Base-by-base conservation (phyloP, 2,888 invertebrate genomes). In the Azorinus chamasolen region DNA sequence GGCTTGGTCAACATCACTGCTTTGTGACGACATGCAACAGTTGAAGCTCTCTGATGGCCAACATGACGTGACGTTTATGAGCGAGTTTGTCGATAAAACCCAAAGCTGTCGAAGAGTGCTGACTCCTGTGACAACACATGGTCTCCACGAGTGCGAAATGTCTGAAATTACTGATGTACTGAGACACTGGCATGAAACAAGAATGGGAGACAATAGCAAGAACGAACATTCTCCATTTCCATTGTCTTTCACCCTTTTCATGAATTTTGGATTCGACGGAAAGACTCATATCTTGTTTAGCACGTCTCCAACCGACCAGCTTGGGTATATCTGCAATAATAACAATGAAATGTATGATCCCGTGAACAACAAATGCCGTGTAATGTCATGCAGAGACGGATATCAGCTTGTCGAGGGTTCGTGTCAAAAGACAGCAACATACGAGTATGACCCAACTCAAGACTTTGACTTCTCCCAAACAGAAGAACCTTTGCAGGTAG, bases 201-300 rank as follows among this genome's bases (percentile, higher is more conserved):
- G 77, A 12, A 50, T 72, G 1, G 73, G 81, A 4, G 66, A 53
- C 14, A 72, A 55, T 4, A 55, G 73, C 2, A 63, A 71, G 41
- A 25, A 27, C 1, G 65, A 72, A n/a, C 22, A 58, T 14, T 74
- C 80, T 0, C 83, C 79, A 20, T 79, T 85, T 58, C 87, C 89
- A 0, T 63, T 89, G 0, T 89, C 89, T 6, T 90, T 89, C 65
- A 85, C 86, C 6, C 83, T 90, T 12, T 66, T 91, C 0, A 88
- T 90, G 83, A 91, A 91, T 70, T 91, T 91, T 68, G 91, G 90
- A 5, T 88, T 90, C 39, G 86, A 89, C 53, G 91, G 91, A 0
- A 86, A 89, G 48, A 85, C 88, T 0, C 90, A 91, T 68, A 83
- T 89, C 16, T 55, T 91, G 59, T 89, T 90, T 55, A 87, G 78